phyloP scores from a whole-genome alignment of 2,797 vertebrate genomes.

The Eulemur coronatus region DNA sequence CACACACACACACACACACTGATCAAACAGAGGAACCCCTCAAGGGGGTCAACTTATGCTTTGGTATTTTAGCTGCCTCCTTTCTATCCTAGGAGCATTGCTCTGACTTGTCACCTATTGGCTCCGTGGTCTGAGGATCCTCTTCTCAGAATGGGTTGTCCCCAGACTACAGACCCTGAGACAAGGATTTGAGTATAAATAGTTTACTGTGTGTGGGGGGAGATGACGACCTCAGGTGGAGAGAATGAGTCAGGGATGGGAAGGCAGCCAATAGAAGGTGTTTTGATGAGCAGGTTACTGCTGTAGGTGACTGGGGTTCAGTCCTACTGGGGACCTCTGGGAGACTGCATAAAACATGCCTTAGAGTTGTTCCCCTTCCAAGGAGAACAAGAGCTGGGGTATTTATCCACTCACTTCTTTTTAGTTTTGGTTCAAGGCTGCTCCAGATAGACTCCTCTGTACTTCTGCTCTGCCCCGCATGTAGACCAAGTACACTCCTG shows the following conservation, averaged over 20 bases:
- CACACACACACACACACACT: neutral
- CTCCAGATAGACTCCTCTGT: neutral
- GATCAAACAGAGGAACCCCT: neutral
- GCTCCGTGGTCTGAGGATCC: neutral
- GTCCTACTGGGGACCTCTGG: neutral
- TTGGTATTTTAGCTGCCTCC: neutral
- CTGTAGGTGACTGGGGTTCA: fast-evolving
- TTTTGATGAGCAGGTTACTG: neutral
- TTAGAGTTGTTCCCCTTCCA: neutral
- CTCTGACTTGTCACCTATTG: neutral
- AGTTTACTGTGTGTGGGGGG: neutral
- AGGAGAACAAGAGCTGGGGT: neutral
- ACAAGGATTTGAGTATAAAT: neutral
- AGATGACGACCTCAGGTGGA: neutral
- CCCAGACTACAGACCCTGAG: neutral
- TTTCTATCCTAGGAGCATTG: neutral
- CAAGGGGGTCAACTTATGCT: neutral
- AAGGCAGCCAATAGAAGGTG: neutral
- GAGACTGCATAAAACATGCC: neutral
- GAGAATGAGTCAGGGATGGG: neutral
- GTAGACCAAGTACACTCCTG: neutral
- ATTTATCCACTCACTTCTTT: neutral
- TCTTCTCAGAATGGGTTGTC: neutral
- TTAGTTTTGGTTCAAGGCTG: neutral
- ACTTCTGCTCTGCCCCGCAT: neutral